Conservation (phyloP, 2,888 invertebrate species). For the Drosophila maculinotata region DNA sequence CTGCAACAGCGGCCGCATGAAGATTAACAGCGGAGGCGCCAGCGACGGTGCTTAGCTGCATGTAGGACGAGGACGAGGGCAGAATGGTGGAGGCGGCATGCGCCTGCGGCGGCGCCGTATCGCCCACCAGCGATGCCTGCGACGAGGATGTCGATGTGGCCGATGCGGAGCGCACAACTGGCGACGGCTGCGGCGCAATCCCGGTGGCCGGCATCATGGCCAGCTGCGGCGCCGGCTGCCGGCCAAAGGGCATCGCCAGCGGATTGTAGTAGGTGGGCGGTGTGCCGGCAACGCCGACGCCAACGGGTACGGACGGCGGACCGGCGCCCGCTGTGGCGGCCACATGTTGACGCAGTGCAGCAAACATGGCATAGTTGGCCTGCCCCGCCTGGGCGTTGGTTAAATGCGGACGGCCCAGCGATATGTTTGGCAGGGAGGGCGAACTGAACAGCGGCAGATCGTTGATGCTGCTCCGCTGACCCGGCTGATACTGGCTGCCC, state of each 20-base stretch:
- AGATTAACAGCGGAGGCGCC: constrained; percentile 47
- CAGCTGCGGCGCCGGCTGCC: constrained; percentile 63
- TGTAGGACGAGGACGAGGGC: constrained; percentile 71
- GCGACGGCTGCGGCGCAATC: constrained; percentile 83
- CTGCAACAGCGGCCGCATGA: constrained; percentile 55
- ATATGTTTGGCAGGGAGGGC: constrained; percentile 98
- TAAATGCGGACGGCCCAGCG: constrained; percentile 92
- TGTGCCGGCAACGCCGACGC: constrained; percentile 56
- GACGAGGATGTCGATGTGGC: constrained; percentile 84
- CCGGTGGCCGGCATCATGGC: constrained; percentile 72
- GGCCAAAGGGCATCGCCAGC: constrained; percentile 77
- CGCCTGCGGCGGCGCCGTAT: constrained; percentile 83
- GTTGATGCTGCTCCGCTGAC: constrained; percentile 89
- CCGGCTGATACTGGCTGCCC: constrained; percentile 87
- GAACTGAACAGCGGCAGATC: constrained; percentile 94
- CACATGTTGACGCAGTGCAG: constrained; percentile 82
- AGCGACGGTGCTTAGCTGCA: constrained; percentile 51
- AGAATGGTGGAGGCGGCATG: constrained; percentile 79
- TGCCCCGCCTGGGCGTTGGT: constrained; percentile 83
- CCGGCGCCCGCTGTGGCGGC: constrained; percentile 50
- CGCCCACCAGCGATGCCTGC: constrained; percentile 82
- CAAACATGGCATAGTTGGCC: constrained; percentile 82
- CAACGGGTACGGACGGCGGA: constrained; percentile 24
- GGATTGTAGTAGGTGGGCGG: constrained; percentile 83
- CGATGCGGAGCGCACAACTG: constrained; percentile 86